A percentile compares a stretch with the other conserved stretches of the same genome.
Conservation (phyloP, 2,113 vertebrate species). For the Oryzias curvinotus region DNA sequence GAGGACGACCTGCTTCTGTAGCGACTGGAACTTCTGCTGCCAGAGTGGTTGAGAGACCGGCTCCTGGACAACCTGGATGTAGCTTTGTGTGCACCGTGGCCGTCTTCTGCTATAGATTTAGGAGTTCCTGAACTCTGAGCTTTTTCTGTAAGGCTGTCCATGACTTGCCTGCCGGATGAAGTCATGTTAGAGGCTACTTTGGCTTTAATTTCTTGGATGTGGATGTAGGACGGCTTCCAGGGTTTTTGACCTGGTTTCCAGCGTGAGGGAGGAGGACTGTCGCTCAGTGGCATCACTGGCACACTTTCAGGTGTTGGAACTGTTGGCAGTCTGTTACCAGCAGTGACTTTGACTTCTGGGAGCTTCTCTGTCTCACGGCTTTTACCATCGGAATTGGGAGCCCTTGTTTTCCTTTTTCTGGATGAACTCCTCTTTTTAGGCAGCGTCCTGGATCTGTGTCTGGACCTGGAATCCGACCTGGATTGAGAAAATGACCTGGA, state of each 20-base stretch:
- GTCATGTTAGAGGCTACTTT: constrained; percentile 75
- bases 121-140: constrained; percentile 54
- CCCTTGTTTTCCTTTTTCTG: constrained; percentile 65
- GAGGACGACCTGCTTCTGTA: constrained; percentile 79
- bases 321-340: constrained; percentile 58
- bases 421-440: constrained; percentile 67
- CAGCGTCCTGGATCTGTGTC: constrained; percentile 63
- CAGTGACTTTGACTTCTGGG: constrained; percentile 68
- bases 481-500: constrained; percentile 80
- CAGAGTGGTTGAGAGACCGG: constrained; percentile 82
- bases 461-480: constrained; percentile 72
- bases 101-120: constrained; percentile 62
- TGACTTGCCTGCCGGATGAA: constrained; percentile 60
- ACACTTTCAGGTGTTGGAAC: constrained; percentile 75
- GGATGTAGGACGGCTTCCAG: constrained; percentile 95
- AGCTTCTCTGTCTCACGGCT: constrained; percentile 67
- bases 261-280: constrained; percentile 95
- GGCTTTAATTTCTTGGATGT: constrained; percentile 88
- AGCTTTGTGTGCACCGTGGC: constrained; percentile 74
- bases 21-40: constrained; percentile 81
- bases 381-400: constrained; percentile 71
- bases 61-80: constrained; percentile 82
- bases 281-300: constrained; percentile 90
- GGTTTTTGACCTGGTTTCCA: constrained; percentile 99
- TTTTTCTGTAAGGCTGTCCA: constrained; percentile 61